Evolutionary conservation across 2,113 vertebrate species (phyloP).

Genomic region (Coturnix japonica): DNA sequence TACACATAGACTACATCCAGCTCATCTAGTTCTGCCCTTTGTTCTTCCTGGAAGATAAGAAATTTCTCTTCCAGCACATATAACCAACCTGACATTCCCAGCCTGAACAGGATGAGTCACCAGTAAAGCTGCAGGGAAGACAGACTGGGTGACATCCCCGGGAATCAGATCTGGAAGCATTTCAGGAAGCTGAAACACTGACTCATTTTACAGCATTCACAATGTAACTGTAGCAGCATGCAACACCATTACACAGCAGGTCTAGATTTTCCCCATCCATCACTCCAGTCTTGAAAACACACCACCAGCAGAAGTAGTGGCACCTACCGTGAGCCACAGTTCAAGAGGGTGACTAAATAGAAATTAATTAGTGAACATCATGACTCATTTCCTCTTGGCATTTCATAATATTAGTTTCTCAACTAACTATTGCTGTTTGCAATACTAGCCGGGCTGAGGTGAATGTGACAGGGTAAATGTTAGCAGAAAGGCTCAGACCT

Average conservation of each 20-base stretch:
- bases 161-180: too few relatives aligned
- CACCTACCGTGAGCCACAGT: neutral
- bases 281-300: neutral
- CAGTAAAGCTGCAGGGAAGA: neutral
- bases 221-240: neutral
- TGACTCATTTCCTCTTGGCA: constrained; percentile 17
- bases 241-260: neutral
- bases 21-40: neutral
- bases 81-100: neutral
- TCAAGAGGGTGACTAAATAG: neutral
- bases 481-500: accelerated
- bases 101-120: neutral
- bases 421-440: neutral
- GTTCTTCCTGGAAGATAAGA: neutral
- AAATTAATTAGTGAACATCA: neutral
- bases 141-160: neutral
- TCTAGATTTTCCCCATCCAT: neutral
- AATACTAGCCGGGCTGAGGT: neutral
- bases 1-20: neutral
- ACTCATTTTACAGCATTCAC: neutral
- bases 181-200: neutral
- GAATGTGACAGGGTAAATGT: neutral
- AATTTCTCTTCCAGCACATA: neutral
- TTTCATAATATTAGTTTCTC: constrained; percentile 36
- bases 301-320: neutral